Evolutionary conservation across 2,888 invertebrate species (phyloP).

Genomic region (Rapana venosa): DNA sequence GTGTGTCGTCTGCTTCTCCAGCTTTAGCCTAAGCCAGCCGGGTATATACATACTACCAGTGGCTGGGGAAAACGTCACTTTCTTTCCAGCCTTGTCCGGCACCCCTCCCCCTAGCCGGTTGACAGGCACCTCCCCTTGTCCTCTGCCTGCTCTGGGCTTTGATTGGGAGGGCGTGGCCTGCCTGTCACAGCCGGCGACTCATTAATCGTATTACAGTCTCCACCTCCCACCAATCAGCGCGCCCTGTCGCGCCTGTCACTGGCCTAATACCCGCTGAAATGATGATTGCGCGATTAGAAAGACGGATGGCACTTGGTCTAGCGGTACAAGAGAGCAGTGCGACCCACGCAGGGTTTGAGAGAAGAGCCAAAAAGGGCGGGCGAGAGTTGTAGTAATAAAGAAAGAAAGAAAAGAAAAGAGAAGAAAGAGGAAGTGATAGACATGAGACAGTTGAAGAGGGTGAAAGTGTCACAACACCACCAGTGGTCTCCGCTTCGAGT

Average conservation of each 20-base stretch:
- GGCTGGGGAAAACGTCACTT: conserved; percentile 8
- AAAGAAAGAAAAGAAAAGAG: too few relatives aligned
- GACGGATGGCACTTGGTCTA: conserved; percentile 50
- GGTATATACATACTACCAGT: not conserved
- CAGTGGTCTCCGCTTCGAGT: too few relatives aligned
- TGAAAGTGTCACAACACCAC: too few relatives aligned
- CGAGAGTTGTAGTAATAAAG: not conserved
- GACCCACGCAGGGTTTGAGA: conserved; percentile 24
- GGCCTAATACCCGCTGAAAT: conserved; percentile 54
- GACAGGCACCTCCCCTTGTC: conserved; percentile 47
- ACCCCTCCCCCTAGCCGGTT: conserved; percentile 51
- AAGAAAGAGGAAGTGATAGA: too few relatives aligned
- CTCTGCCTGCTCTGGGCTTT: conserved; percentile 50
- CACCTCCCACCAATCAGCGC: conserved; percentile 56
- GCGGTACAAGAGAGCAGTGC: conserved; percentile 33
- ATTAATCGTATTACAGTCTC: conserved; percentile 56
- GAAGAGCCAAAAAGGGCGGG: not conserved
- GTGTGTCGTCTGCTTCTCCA: not conserved
- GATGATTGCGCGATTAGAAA: conserved; percentile 58
- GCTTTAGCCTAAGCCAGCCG: not conserved
- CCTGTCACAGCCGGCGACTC: conserved; percentile 41
- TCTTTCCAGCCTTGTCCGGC: conserved; percentile 41
- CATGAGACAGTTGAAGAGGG: too few relatives aligned
- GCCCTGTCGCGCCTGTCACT: conserved; percentile 53
- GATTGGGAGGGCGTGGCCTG: conserved; percentile 56